A percentile compares a stretch with the other conserved stretches of the same genome.
Conservation (phyloP, 2,797 vertebrate species). For the Onychomys arenicola region DNA sequence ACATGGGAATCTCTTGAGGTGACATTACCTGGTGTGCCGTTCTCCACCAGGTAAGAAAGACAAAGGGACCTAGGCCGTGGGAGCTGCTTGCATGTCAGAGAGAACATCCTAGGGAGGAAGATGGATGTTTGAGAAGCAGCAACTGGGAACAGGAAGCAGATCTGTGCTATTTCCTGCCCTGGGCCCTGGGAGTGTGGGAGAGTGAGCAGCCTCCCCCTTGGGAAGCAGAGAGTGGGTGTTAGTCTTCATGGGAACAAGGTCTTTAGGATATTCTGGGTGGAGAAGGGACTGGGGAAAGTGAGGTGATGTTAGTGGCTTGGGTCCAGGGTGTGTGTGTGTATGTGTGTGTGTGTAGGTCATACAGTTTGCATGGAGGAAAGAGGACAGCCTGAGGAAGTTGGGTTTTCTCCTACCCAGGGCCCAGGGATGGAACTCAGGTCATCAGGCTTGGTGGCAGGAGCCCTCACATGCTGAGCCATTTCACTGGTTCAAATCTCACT, state of each 20-base stretch:
- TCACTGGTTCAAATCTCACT: neutral
- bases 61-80: neutral
- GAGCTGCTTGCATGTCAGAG: neutral
- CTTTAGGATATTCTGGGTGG: neutral
- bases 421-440: neutral
- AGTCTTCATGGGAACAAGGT: neutral
- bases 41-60: neutral
- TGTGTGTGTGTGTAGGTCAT: too few relatives aligned
- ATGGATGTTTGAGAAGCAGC: neutral
- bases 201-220: neutral
- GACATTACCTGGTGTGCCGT: neutral
- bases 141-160: neutral
- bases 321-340: too few relatives aligned
- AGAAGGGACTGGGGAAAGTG: neutral
- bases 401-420: neutral
- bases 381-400: neutral
- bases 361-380: neutral
- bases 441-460: neutral
- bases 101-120: neutral
- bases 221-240: neutral
- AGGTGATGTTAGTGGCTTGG: neutral
- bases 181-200: neutral
- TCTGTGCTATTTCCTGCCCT: neutral
- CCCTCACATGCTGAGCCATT: neutral
- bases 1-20: neutral